Evolutionary conservation across 2,797 vertebrate genomes (phyloP).

Genomic region (Lophotriccus pileatus): DNA sequence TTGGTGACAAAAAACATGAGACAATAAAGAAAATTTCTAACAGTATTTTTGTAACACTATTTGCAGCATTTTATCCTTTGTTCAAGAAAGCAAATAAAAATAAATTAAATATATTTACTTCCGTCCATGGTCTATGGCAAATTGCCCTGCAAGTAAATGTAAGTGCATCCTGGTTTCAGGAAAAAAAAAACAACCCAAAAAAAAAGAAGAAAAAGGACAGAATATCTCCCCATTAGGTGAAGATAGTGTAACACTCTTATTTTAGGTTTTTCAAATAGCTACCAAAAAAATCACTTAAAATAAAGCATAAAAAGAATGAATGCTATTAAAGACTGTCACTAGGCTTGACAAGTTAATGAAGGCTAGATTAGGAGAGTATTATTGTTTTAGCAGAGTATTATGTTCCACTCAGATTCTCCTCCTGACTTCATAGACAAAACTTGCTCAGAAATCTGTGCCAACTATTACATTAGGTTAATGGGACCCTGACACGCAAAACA

Average conservation of each 20-base stretch:
- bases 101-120: neutral
- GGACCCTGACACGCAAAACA: constrained; percentile 16
- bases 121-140: neutral
- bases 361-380: constrained; percentile 54
- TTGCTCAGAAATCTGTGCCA: constrained; percentile 60
- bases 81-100: neutral
- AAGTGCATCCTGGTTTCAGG: neutral
- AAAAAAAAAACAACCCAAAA: neutral
- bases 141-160: neutral
- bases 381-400: constrained; percentile 69
- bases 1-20: neutral
- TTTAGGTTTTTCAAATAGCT: neutral
- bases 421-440: constrained; percentile 53
- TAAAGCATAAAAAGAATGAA: constrained; percentile 43
- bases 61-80: neutral
- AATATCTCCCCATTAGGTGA: neutral
- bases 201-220: neutral
- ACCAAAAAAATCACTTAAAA: constrained; percentile 43
- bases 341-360: constrained; percentile 67
- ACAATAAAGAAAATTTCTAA: neutral
- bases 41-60: neutral
- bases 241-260: constrained; percentile 10
- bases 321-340: constrained; percentile 55
- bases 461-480: constrained; percentile 55
- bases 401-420: constrained; percentile 49